Evolutionary conservation across 2,888 invertebrate genomes (phyloP).

Genomic region (Mylabris sibirica): DNA sequence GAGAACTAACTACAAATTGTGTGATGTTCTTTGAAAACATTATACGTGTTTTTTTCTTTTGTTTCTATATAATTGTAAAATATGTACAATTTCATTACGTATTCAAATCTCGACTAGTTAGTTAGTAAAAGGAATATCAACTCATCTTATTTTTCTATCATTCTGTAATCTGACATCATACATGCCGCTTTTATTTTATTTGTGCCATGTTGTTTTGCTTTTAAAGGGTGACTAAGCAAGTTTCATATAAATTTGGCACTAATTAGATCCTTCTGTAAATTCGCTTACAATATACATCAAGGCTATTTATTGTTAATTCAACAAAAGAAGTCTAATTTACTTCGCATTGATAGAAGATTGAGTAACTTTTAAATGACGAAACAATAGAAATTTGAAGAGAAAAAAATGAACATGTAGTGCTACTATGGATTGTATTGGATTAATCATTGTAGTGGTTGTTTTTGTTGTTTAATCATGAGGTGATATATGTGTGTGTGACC

Average conservation of each 20-base stretch:
- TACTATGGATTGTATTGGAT: slow-evolving; percentile 38
- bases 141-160: slow-evolving; percentile 40
- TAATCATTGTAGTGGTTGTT: slow-evolving; percentile 38
- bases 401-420: slow-evolving; percentile 26
- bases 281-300: slow-evolving; percentile 15
- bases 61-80: neutral
- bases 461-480: slow-evolving; percentile 31
- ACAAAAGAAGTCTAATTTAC: slow-evolving; percentile 23
- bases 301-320: slow-evolving; percentile 24
- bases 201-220: slow-evolving; percentile 3
- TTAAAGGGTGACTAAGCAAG: slow-evolving; percentile 23
- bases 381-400: slow-evolving; percentile 19
- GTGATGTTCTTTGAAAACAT: slow-evolving; percentile 6
- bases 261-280: slow-evolving; percentile 22
- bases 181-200: slow-evolving; percentile 35
- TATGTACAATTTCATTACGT: slow-evolving; percentile 36
- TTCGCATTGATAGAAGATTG: slow-evolving; percentile 14
- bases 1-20: neutral
- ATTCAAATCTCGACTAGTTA: slow-evolving; percentile 44
- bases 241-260: slow-evolving; percentile 24
- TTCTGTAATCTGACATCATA: slow-evolving; percentile 44
- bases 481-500: slow-evolving; percentile 44
- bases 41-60: too few relatives aligned
- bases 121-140: slow-evolving; percentile 43
- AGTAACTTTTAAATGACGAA: slow-evolving; percentile 22